phyloP scores from a whole-genome alignment of 2,113 vertebrate genomes.

The Elephantulus edwardii region DNA sequence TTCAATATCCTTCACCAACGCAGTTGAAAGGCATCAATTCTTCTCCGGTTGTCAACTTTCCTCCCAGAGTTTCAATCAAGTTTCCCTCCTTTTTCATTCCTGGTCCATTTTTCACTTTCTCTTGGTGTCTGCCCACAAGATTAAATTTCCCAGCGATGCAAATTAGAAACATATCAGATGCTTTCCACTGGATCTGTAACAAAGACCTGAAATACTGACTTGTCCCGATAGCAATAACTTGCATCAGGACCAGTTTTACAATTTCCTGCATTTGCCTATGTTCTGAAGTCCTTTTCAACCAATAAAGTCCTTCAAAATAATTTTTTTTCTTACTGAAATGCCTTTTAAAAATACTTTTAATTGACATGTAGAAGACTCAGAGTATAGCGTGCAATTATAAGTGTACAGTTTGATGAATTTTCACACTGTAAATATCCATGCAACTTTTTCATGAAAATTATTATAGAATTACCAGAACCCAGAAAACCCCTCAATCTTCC shows the following conservation, averaged over 20 bases:
- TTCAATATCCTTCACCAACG: too few relatives aligned
- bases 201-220: background rate
- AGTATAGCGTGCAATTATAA: background rate
- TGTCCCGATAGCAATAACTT: background rate
- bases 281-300: background rate
- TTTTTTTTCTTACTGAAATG: slow-evolving; percentile 10
- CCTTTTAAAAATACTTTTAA: background rate
- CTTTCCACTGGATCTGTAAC: background rate
- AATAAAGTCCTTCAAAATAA: background rate
- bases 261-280: background rate
- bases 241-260: background rate
- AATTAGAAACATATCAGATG: background rate
- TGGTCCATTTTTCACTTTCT: background rate
- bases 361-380: background rate
- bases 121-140: background rate
- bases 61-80: background rate
- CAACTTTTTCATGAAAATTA: background rate
- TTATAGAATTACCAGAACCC: background rate
- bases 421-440: background rate
- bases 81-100: background rate
- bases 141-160: background rate
- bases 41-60: slow-evolving; percentile 4
- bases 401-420: background rate
- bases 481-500: background rate
- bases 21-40: too few relatives aligned